A percentile compares a stretch with the other conserved stretches of the same genome.
Conservation (phyloP, 1,140 invertebrate genomes). For the Eriosoma lanigerum region DNA sequence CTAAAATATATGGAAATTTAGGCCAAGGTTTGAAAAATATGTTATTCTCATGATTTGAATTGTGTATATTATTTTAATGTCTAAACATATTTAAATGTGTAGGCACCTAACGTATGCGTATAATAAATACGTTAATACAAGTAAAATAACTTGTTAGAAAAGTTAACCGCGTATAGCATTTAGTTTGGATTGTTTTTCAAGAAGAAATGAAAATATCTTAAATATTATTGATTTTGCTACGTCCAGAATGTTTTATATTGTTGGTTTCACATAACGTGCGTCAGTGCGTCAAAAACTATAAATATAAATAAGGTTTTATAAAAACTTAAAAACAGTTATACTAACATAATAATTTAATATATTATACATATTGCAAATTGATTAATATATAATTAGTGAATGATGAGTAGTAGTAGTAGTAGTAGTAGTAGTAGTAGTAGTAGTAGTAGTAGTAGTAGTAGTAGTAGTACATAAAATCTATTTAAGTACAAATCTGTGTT, state of each 20-base stretch:
- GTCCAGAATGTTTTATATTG: neutral
- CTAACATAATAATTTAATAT: conserved; percentile 8
- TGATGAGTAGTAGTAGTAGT: no score
- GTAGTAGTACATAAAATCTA: no score
- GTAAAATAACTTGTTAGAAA: conserved; percentile 14
- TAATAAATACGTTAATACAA: neutral
- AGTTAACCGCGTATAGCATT: neutral
- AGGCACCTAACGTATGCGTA: neutral
- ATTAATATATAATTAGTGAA: no score
- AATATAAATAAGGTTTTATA: neutral
- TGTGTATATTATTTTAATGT: no score
- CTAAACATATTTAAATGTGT: no score
- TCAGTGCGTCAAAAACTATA: neutral
- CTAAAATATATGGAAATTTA: neutral
- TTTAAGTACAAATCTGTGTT: no score
- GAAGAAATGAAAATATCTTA: neutral
- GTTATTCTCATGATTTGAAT: neutral
- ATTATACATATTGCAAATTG: no score
- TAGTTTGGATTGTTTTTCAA: neutral
- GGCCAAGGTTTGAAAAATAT: conserved; percentile 13
- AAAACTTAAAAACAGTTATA: neutral
- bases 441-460: no score
- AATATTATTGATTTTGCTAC: conserved; percentile 10
- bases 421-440: no score
- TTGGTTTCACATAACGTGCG: neutral